phyloP scores from a whole-genome alignment of 2,113 vertebrate genomes.

The Elaphurus davidianus region DNA sequence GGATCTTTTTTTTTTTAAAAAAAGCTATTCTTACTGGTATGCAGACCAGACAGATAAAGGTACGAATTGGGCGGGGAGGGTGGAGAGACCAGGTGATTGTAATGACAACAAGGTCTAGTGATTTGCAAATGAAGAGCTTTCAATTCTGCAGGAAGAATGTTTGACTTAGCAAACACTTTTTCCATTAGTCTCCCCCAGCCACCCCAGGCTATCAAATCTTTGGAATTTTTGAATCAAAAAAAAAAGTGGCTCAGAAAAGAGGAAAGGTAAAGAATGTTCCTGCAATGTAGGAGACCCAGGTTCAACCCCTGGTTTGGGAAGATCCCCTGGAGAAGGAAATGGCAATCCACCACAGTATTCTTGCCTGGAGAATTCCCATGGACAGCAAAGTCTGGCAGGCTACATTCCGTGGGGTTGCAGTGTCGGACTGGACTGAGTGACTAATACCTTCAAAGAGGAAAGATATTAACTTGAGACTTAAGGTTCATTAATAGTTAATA shows the following conservation, averaged over 20 bases:
- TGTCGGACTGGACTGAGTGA: not conserved
- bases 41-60: not conserved
- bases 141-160: not conserved
- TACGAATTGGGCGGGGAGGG: not conserved
- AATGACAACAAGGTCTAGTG: not conserved
- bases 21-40: not conserved
- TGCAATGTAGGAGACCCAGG: not conserved
- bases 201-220: not conserved
- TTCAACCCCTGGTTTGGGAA: not conserved
- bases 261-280: not conserved
- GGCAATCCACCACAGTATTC: not conserved
- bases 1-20: not conserved
- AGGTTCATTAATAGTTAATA: not conserved
- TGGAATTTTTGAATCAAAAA: not conserved
- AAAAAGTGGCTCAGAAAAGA: not conserved
- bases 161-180: not conserved
- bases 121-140: conserved; percentile 9
- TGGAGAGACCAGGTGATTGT: not conserved
- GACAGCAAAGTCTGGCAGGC: not conserved
- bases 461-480: not conserved
- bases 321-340: not conserved
- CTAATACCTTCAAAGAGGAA: not conserved
- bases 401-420: not conserved
- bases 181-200: accelerated
- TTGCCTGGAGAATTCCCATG: not conserved